phyloP scores from a whole-genome alignment of 2,888 invertebrate genomes.

The Dynastes tityus region DNA sequence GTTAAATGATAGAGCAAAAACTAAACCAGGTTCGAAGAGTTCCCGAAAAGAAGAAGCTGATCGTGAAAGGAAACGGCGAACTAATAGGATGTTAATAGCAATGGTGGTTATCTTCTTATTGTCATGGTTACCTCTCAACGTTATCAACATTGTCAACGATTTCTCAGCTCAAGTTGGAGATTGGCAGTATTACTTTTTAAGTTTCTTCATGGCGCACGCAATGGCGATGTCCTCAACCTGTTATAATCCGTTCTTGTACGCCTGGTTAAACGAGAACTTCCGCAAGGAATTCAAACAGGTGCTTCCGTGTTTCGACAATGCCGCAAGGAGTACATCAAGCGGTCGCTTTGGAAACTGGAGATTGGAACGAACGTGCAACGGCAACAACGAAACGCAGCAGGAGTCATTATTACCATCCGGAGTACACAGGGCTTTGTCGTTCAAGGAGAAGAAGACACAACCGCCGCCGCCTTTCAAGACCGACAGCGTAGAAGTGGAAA shows the following conservation, averaged over 20 bases:
- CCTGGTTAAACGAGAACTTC: slow-evolving; percentile 96
- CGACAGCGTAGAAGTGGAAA: slow-evolving; percentile 75
- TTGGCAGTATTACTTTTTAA: slow-evolving; percentile 88
- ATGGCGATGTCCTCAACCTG: slow-evolving; percentile 95
- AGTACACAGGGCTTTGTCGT: slow-evolving; percentile 74
- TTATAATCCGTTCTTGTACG: slow-evolving; percentile 95
- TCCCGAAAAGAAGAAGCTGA: slow-evolving; percentile 92
- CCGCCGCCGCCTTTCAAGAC: slow-evolving; percentile 69
- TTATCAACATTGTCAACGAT: slow-evolving; percentile 90
- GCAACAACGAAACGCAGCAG: slow-evolving; percentile 83
- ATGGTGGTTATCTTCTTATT: slow-evolving; percentile 97
- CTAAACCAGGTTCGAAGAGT: slow-evolving; percentile 88
- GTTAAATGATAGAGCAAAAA: slow-evolving; percentile 86
- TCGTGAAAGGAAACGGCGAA: slow-evolving; percentile 89
- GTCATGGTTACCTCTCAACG: slow-evolving; percentile 96
- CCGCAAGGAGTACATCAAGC: slow-evolving; percentile 63
- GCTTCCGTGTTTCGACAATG: slow-evolving; percentile 75
- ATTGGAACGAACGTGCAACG: slow-evolving; percentile 83
- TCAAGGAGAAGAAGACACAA: slow-evolving; percentile 66
- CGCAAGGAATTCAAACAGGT: slow-evolving; percentile 90
- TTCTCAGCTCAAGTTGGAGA: slow-evolving; percentile 82
- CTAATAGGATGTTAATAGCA: slow-evolving; percentile 97
- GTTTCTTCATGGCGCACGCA: slow-evolving; percentile 91
- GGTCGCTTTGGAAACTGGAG: slow-evolving; percentile 73
- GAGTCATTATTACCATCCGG: slow-evolving; percentile 69